Evolutionary conservation across 2,797 vertebrate species (phyloP).

Genomic region (Parauchenoglanis punctatus): DNA sequence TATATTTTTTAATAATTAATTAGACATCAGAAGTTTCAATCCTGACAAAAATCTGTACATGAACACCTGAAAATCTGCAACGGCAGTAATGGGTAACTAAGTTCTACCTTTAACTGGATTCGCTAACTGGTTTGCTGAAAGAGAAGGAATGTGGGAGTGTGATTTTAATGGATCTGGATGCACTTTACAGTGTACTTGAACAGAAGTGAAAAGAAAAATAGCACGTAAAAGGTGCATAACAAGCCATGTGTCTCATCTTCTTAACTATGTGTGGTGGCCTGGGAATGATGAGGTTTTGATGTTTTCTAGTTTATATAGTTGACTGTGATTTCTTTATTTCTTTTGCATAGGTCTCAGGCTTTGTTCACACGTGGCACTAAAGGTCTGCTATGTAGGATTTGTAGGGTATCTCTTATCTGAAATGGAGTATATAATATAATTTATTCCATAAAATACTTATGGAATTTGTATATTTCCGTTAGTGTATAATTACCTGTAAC

Average conservation of each 20-base stretch:
- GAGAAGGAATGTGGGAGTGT: neutral
- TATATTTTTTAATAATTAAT: neutral
- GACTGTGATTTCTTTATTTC: neutral
- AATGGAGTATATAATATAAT: too few relatives aligned
- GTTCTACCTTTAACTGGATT: neutral
- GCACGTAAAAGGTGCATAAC: neutral
- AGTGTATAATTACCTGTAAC: too few relatives aligned
- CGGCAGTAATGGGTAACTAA: neutral
- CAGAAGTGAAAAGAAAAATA: neutral
- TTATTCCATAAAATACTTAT: too few relatives aligned
- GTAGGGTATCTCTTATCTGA: too few relatives aligned
- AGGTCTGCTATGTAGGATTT: too few relatives aligned
- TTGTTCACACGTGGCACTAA: neutral
- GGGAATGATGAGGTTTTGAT: neutral
- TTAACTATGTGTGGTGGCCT: neutral
- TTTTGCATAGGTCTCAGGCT: neutral
- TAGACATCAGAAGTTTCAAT: neutral
- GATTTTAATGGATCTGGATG: constrained; percentile 4
- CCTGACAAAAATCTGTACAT: neutral
- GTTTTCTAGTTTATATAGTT: neutral
- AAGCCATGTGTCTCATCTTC: neutral
- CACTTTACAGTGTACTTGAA: neutral
- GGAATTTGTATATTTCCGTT: too few relatives aligned
- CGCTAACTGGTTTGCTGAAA: neutral
- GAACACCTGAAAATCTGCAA: neutral